Conservation (phyloP, 2,888 invertebrate genomes). For the Holacanthella duospinosa region DNA sequence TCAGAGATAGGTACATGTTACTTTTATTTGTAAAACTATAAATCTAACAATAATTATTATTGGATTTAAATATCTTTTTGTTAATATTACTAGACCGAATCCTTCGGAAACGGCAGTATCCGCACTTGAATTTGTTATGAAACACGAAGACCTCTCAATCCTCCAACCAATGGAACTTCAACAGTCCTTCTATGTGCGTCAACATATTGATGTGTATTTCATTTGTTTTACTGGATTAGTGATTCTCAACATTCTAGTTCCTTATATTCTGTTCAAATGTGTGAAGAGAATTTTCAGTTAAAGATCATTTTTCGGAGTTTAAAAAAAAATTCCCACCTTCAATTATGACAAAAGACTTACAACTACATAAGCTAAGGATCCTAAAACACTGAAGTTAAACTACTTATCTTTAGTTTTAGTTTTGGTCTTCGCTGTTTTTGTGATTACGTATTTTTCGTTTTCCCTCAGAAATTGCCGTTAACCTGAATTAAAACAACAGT, state of each 20-base stretch:
- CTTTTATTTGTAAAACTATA: background rate
- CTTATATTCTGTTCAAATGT: background rate
- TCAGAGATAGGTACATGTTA: slow-evolving; percentile 20
- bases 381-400: too few species aligned
- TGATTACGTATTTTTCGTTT: too few species aligned
- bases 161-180: slow-evolving; percentile 12
- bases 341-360: too few species aligned
- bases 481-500: too few species aligned
- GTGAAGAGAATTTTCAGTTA: too few species aligned
- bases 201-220: background rate
- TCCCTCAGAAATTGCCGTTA: too few species aligned
- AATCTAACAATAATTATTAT: background rate
- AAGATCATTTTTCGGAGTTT: too few species aligned
- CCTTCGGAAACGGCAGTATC: slow-evolving; percentile 22
- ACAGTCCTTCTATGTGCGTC: slow-evolving; percentile 1
- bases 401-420: too few species aligned
- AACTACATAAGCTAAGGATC: too few species aligned
- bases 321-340: too few species aligned
- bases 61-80: too few species aligned
- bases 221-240: background rate
- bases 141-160: slow-evolving; percentile 15
- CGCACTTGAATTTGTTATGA: slow-evolving; percentile 27
- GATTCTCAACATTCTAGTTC: background rate
- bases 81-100: slow-evolving; percentile 12
- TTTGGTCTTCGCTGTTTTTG: too few species aligned